Evolutionary conservation across 2,797 vertebrate species (phyloP), one percentile per base, ranked within the genome.

Genomic region (Pipistrellus kuhlii): DNA sequence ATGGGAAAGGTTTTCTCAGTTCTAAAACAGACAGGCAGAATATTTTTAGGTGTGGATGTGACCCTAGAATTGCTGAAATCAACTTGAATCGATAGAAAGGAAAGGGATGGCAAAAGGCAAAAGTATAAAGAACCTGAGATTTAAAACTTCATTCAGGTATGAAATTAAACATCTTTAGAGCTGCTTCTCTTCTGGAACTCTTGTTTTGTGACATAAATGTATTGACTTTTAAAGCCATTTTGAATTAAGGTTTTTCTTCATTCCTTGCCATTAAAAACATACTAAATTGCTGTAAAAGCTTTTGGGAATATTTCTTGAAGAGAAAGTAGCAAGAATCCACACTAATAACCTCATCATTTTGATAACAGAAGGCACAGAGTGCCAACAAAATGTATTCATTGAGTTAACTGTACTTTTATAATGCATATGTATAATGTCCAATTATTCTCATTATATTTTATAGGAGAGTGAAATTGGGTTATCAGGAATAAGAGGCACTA

Each of bases 161-260:
- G 9, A 35, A 78, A 78, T 89, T 95, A 93, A 21, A 10, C 13
- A 64, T 30, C 4, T 76, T 69, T 17, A 78, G 27, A 41, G 3
- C 13, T 25, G 1, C 2, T 30, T 21, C 44, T 48, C 1, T 93
- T 72, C 17, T 85, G 23, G 2, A 95, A 85, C 21, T 85, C 38
- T 38, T 66, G 1, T 66, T 88, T 88, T 78, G 3, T 84, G 8
- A 89, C 41, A 84, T 66, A 83, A 27, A 86, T 64, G 27, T 90
- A 69, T 46, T 51, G 38, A 81, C 64, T 81, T 89, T 85, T 91
- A 57, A 88, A 88, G 8, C 1, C 46, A 90, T 21, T 92, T 92
- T 72, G 30, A 78, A 66, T 82, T 59, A 51, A 32, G 0, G 12
- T 2, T 44, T 81, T 21, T 64, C 59, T 41, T 80, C 13, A 41